These are phyloP conservation scores for Cataglyphis altisquamis DNA, from an alignment of 2,888 invertebrate genomes.

Conservation along the genomic window DNA sequence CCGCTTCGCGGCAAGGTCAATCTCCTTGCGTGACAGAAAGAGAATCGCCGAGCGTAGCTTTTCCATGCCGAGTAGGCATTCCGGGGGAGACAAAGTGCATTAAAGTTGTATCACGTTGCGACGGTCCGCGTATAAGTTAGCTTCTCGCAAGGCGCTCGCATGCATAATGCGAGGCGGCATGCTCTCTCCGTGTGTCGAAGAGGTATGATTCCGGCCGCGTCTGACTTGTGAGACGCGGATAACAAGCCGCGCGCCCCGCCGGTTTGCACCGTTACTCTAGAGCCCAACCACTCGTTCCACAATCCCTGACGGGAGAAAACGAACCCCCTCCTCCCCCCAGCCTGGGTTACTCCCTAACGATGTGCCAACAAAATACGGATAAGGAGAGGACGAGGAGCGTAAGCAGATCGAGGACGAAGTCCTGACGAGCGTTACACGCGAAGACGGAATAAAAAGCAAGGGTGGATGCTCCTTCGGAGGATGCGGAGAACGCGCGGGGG, in stretches of 20 bases:
- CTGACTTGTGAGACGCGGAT: conserved; percentile 79
- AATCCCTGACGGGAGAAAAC: conserved; percentile 64
- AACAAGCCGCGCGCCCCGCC: conserved; percentile 78
- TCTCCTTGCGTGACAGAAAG: conserved; percentile 44
- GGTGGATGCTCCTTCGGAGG: conserved; percentile 22
- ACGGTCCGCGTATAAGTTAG: conserved; percentile 55
- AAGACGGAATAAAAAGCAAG: conserved; percentile 58
- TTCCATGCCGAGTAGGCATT: conserved; percentile 43
- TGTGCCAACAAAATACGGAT: conserved; percentile 85
- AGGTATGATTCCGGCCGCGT: conserved; percentile 81
- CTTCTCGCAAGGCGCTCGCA: conserved; percentile 41
- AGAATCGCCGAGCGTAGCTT: conserved; percentile 44
- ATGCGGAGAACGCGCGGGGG: conserved; percentile 34
- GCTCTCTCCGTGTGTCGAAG: conserved; percentile 53
- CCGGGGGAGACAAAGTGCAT: conserved; percentile 32
- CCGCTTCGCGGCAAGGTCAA: conserved; percentile 47
- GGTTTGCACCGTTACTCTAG: conserved; percentile 48
- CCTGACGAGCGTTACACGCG: conserved; percentile 54
- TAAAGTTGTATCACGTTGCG: conserved; percentile 57
- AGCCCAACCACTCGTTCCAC: conserved; percentile 40
- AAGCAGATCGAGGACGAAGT: conserved; percentile 82
- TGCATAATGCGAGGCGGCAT: conserved; percentile 47
- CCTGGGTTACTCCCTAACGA: conserved; percentile 82
- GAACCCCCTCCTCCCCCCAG: conserved; percentile 66
- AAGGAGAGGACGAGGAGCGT: conserved; percentile 80